These are phyloP conservation scores for Camelus dromedarius DNA, from an alignment of 2,113 vertebrate species.

Conservation along the genomic window DNA sequence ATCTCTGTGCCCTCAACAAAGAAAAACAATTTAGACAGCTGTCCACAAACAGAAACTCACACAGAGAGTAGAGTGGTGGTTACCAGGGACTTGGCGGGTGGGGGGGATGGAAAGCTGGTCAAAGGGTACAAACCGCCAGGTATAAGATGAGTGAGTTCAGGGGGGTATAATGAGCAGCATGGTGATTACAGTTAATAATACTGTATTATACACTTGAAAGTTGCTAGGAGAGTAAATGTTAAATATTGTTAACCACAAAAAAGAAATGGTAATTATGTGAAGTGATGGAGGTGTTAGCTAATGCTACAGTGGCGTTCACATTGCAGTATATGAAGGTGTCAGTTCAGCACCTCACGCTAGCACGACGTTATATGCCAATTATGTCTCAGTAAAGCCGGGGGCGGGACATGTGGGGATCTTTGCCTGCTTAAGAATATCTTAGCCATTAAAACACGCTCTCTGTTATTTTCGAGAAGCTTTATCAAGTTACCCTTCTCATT, in stretches of 20 bases:
- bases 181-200: background rate
- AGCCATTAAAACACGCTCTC: background rate
- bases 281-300: background rate
- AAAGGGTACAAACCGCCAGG: background rate
- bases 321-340: too few relatives aligned
- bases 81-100: background rate
- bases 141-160: background rate
- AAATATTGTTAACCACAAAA: background rate
- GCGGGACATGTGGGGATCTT: background rate
- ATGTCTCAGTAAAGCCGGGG: background rate
- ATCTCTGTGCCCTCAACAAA: background rate
- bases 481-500: background rate
- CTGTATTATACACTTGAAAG: background rate
- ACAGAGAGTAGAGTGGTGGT: background rate
- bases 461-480: slow-evolving; percentile 21
- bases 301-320: background rate
- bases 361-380: background rate
- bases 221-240: slow-evolving; percentile 24
- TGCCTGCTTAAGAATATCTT: background rate
- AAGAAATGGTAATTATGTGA: background rate
- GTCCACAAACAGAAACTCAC: background rate
- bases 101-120: background rate
- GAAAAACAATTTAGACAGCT: background rate
- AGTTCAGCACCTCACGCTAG: background rate
- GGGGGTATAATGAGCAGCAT: background rate